These are phyloP conservation scores for Amniataba percoides DNA, from an alignment of 2,797 vertebrate species.

Conservation along the genomic window DNA sequence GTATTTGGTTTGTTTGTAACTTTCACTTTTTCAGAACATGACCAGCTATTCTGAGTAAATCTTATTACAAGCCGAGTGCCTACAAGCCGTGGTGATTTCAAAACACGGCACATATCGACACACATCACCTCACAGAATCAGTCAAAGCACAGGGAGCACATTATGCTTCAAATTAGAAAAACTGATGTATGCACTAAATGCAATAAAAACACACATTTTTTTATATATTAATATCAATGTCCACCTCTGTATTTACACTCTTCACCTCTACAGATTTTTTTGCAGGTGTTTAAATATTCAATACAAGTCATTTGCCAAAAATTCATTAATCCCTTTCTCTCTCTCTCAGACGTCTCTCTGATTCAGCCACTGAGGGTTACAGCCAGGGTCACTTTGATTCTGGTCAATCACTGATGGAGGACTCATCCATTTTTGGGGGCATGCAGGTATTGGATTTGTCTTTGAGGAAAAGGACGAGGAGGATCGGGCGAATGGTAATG, in stretches of 20 bases:
- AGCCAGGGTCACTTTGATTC: slow-evolving; percentile 18
- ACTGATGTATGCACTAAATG: not conserved
- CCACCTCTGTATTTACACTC: not conserved
- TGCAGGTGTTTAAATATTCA: not conserved
- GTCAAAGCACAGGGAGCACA: not conserved
- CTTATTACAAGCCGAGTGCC: not conserved
- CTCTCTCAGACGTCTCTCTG: not conserved
- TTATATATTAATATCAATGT: not conserved
- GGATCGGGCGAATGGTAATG: slow-evolving; percentile 53
- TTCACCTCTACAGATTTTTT: not conserved
- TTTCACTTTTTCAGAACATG: not conserved
- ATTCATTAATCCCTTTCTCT: not conserved
- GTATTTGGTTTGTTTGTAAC: not conserved
- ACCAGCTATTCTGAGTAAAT: not conserved
- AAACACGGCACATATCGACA: not conserved
- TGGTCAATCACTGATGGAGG: slow-evolving; percentile 28
- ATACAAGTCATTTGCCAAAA: not conserved
- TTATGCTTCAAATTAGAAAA: not conserved
- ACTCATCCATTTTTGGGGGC: slow-evolving; percentile 33
- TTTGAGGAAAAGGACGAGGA: slow-evolving; percentile 52
- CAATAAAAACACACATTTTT: not conserved
- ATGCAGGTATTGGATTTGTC: slow-evolving; percentile 62
- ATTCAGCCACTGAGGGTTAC: slow-evolving; percentile 16
- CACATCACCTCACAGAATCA: not conserved
- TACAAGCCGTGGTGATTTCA: not conserved